Evolutionary conservation across 2,797 vertebrate genomes (phyloP), one percentile per base, ranked within the genome.

Genomic region (Gobio occitaniae): DNA sequence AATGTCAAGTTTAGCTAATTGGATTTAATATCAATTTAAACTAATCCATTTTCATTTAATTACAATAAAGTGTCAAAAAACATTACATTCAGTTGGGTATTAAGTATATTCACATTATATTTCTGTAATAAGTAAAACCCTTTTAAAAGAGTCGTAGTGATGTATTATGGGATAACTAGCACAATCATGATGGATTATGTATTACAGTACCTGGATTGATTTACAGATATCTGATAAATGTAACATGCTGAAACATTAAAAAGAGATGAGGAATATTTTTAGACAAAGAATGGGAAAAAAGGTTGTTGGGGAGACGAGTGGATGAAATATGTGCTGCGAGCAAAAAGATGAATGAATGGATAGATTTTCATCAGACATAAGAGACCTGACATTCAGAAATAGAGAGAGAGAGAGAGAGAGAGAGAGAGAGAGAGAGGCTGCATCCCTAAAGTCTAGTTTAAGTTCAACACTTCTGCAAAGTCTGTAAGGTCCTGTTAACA

Each of bases 311-410:
- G 29, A 69, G 48, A 38, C 54, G 48, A 68, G 44, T 25, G 65
- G 78, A 12, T 66, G 69, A 84, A 74, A 79, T 77, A 75, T 71
- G 36, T 63, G 52, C 69, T 38, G 12, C 65, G 69, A 81, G 25
- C 41, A 48, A 77, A 71, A 75, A 74, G 75, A 82, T 11, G 15
- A 80, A 82, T 82, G 7, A 69, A 82, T 47, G 63, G 59, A 68
- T 47, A 61, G 82, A 85, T 78, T 86, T 80, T 69, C 69, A 82
- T 79, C 81, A 75, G 71, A 80, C 69, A 78, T 61, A 78, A 83
- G 83, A 76, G 69, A 79, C 50, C 69, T 85, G 85, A 85, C 79
- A 79, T 88, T 82, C 75, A 70, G 13, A 85, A 44, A 41, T 47
- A 0, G 0, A 82, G n/a, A 61, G 29, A 32, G 2, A 48, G 25